These are phyloP conservation scores for Platorchestia sp. DNA, from an alignment of 1,140 invertebrate species.

Conservation along the genomic window DNA sequence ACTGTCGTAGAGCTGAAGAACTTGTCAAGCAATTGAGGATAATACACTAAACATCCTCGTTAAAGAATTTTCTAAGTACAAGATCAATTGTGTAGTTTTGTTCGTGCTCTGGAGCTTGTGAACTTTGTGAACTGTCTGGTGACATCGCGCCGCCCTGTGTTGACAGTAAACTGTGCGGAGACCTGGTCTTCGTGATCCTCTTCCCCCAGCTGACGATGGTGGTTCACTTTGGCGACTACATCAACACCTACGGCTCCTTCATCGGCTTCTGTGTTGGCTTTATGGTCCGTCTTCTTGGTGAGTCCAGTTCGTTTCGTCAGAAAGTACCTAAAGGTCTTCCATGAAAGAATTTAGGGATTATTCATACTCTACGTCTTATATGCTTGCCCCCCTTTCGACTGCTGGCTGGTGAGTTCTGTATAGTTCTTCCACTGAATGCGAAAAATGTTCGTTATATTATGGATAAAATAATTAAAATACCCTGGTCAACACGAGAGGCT, in stretches of 20 bases:
- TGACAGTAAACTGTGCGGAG: constrained; percentile 92
- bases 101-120: not conserved
- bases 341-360: not conserved
- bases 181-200: constrained; percentile 97
- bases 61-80: not conserved
- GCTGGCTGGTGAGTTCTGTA: too few relatives aligned
- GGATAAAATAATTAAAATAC: too few relatives aligned
- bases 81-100: not conserved
- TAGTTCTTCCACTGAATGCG: too few relatives aligned
- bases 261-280: constrained; percentile 91
- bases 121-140: not conserved
- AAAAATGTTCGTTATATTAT: too few relatives aligned
- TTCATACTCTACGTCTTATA: too few relatives aligned
- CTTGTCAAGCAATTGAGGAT: too few relatives aligned
- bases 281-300: constrained; percentile 79
- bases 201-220: constrained; percentile 98
- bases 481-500: too few relatives aligned
- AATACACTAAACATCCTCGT: too few relatives aligned
- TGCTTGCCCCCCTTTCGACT: too few relatives aligned
- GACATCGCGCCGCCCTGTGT: not conserved
- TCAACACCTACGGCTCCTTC: constrained; percentile 97
- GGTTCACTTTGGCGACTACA: constrained; percentile 92
- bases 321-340: not conserved
- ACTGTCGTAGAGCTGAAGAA: too few relatives aligned
- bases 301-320: not conserved